Base-by-base conservation (phyloP, 2,113 vertebrate species). In the Clinocottus analis region DNA sequence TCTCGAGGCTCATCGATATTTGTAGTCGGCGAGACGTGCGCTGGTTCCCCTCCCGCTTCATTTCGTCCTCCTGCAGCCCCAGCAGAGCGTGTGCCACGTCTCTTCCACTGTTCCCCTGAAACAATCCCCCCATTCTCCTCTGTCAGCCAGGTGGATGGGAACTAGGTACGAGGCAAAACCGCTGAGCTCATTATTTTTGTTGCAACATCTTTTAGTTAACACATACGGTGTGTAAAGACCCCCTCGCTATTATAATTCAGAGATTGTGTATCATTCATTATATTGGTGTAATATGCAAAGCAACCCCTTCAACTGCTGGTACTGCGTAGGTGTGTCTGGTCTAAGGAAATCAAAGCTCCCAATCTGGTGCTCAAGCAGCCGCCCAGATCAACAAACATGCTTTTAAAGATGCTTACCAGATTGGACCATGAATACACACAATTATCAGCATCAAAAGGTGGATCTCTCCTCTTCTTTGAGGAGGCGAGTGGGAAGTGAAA, bases 11-110 rank as follows among this genome's bases (percentile, higher is more conserved):
- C 16, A 64, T n/a, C 17, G 77, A 77, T 35, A n/a, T 39, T 53
- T 77, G 7, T 21, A 14, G 68, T 27, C 11, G 9, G 33, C 9
- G 49, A 37, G 59, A 11, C 62, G 73, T 47, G 72, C 11, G 66
- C 41, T 17, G 25, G 39, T 53, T 61, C 63, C 49, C 27, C 17
- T 25, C 51, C 75, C 8, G 72, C 73, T 83, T 68, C 65, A 59
- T 71, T 87, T 83, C 75, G 73, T 79, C 83, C 77, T 83, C 90
- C 85, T 76, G 82, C 82, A 45, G 82, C 60, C 43, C 58, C 0
- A 41, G 72, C 63, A 45, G 80, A 86, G 79, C 56, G 78, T 84
- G 49, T 95, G 94, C 94, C 94, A 95, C 94, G 93, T 94, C 87
- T 91, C 92, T 89, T 60, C 62, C 82, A 73, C 81, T 89, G 83